Evolutionary conservation across 2,797 vertebrate genomes (phyloP), one percentile per base, ranked within the genome.

Genomic region (Tachyglossus aculeatus): DNA sequence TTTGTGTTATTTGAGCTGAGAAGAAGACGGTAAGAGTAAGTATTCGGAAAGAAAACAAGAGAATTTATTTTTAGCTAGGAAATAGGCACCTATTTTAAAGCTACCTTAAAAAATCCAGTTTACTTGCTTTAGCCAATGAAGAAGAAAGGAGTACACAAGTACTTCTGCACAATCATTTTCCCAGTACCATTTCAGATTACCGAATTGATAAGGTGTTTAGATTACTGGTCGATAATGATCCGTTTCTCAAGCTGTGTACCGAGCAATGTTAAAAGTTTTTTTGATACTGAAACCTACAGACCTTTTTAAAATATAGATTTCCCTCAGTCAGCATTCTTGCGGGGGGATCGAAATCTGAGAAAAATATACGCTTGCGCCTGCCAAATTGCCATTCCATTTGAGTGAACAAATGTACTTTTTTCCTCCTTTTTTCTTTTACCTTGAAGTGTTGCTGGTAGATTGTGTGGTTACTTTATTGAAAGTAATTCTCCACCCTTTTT

Each of bases 291-390:
- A 61, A 73, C 22, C 40, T 70, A 7, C 6, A 55, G 21, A 33
- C 50, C 71, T 54, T 29, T 31, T 32, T 7, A 61, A 60, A 45
- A 15, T 27, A 8, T 31, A 57, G 0, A 44, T 72, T 31, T 27
- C 21, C 66, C 0, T 0, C 1, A 19, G 37, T 2, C 58, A 48
- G 80, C 41, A 36, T 12, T 13, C 78, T 16, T 19, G 1, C 64
- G 40, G 37, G 39, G 39, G 16, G 60, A 71, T 44, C 67, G 60
- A 80, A 65, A 72, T 33, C 48, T 59, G 11, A 21, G 8, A 53
- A 36, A 37, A 62, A 51, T 36, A 3, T 53, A 2, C 24, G 48
- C 18, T 16, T 32, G 16, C 11, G 32, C 75, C 74, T 1, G 2
- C 12, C 29, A 66, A 51, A 40, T 43, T 16, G 56, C 58, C 54